A percentile compares a stretch with the other conserved stretches of the same genome.
These are phyloP conservation scores for Irena cyanogastra DNA, from an alignment of 2,113 vertebrate species.

Conservation along the genomic window DNA sequence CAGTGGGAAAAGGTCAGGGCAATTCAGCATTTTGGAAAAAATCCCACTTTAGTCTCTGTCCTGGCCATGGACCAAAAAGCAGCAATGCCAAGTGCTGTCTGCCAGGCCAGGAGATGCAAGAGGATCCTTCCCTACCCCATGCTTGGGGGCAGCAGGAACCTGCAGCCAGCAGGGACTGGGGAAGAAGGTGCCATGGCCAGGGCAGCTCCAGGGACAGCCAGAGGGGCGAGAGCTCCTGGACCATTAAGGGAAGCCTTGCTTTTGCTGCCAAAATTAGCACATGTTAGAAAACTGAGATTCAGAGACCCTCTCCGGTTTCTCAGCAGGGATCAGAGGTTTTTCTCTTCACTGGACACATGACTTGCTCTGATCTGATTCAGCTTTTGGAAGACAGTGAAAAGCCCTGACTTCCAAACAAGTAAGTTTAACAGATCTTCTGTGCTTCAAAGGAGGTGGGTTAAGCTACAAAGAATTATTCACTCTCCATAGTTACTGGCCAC, in stretches of 20 bases:
- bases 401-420: not conserved
- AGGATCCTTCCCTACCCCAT: not conserved
- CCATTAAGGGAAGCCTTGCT: not conserved
- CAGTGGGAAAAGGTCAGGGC: not conserved
- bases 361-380: not conserved
- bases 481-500: not conserved
- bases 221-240: fast-evolving
- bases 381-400: not conserved
- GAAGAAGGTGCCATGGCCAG: not conserved
- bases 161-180: not conserved
- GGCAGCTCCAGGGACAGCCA: not conserved
- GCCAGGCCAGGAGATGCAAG: fast-evolving
- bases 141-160: not conserved
- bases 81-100: not conserved
- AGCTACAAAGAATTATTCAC: not conserved
- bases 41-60: not conserved
- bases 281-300: not conserved
- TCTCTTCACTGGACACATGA: not conserved
- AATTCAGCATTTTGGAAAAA: not conserved
- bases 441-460: not conserved
- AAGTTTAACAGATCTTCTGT: not conserved
- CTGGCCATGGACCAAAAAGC: fast-evolving
- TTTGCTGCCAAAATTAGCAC: not conserved
- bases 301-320: not conserved
- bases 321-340: not conserved